phyloP scores from a whole-genome alignment of 2,888 invertebrate genomes.

The Clunio marinus region DNA sequence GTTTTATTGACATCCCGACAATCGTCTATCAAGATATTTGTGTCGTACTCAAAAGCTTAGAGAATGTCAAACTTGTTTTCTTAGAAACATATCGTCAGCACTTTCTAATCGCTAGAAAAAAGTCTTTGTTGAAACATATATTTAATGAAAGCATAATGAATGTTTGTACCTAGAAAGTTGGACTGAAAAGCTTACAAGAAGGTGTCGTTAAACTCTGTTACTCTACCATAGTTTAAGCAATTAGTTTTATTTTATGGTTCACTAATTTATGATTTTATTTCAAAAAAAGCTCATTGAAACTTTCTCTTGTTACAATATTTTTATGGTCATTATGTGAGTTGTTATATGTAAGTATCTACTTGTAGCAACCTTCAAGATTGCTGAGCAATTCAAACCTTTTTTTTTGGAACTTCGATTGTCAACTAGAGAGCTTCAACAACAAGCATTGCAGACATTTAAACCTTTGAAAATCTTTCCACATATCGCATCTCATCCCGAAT shows the following conservation, averaged over 20 bases:
- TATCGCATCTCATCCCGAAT: not conserved
- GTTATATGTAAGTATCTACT: not conserved
- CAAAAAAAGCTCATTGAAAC: too few species aligned
- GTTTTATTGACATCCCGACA: too few species aligned
- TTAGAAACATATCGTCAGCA: too few species aligned
- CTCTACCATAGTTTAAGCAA: constrained; percentile 26
- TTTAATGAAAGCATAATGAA: constrained; percentile 15
- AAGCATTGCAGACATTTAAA: not conserved
- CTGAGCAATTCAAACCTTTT: not conserved
- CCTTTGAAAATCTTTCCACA: not conserved
- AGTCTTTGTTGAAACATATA: not conserved
- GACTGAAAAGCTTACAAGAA: not conserved
- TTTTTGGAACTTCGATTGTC: too few species aligned
- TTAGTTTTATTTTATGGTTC: constrained; percentile 8
- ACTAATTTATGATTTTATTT: not conserved
- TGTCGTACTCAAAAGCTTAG: too few species aligned
- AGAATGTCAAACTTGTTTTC: too few species aligned
- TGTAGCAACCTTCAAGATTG: not conserved
- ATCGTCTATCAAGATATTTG: too few species aligned
- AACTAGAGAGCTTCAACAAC: too few species aligned
- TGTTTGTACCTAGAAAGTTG: not conserved
- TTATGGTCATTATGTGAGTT: not conserved
- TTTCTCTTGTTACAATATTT: constrained; percentile 6
- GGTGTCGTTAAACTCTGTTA: constrained; percentile 1
- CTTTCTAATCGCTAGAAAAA: too few species aligned